These are phyloP conservation scores for Pollenia amentaria DNA, from an alignment of 2,888 invertebrate genomes.

Conservation along the genomic window DNA sequence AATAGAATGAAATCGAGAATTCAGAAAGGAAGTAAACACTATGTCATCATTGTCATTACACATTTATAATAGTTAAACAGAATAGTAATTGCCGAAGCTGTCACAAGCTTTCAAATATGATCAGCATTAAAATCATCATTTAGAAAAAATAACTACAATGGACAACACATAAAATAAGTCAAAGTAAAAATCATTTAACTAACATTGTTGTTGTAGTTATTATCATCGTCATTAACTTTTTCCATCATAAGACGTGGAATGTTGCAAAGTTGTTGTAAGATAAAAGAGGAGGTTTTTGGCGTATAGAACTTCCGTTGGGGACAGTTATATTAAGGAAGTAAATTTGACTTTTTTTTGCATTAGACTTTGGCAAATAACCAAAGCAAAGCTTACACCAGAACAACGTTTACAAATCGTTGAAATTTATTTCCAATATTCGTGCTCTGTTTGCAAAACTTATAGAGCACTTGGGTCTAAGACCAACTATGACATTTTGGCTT, in stretches of 20 bases:
- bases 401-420: too few species aligned
- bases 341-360: too few species aligned
- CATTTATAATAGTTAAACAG: conserved; percentile 69
- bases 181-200: conserved; percentile 55
- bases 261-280: conserved; percentile 6
- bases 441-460: too few species aligned
- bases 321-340: too few species aligned
- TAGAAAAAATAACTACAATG: too few species aligned
- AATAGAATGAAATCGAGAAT: conserved; percentile 51
- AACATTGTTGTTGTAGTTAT: conserved; percentile 21
- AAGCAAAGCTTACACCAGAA: too few species aligned
- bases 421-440: too few species aligned
- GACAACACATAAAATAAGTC: neutral
- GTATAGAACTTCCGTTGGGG: too few species aligned
- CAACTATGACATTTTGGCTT: too few species aligned
- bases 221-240: conserved; percentile 20
- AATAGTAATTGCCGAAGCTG: conserved; percentile 73
- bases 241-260: conserved; percentile 5
- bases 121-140: conserved; percentile 57
- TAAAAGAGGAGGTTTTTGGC: neutral
- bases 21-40: conserved; percentile 73
- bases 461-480: too few species aligned
- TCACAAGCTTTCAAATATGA: conserved; percentile 72
- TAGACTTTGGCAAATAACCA: too few species aligned
- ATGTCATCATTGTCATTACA: conserved; percentile 73